Conservation (phyloP, 1,140 invertebrate genomes). For the Laupala kohalensis region DNA sequence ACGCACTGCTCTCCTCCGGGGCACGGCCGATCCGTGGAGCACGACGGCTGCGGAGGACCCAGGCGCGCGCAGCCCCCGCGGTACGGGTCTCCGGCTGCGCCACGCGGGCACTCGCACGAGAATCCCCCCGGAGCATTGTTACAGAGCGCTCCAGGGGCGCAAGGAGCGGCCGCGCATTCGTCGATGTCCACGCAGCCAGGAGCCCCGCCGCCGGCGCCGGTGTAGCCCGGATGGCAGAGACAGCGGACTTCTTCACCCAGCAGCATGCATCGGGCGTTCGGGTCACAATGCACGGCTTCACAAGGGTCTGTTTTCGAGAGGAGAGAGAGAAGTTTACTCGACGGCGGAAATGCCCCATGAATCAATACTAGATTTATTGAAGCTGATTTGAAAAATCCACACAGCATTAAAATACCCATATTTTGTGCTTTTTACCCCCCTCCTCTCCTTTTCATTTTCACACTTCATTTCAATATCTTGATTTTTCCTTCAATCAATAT, state of each 20-base stretch:
- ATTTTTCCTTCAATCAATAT: too few species aligned
- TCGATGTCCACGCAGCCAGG: conserved; percentile 76
- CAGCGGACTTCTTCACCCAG: conserved; percentile 71
- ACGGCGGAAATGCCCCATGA: too few species aligned
- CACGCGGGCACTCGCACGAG: conserved; percentile 74
- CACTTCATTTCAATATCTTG: too few species aligned
- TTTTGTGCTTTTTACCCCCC: too few species aligned
- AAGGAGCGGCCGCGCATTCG: conserved; percentile 65
- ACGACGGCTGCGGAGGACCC: conserved; percentile 45
- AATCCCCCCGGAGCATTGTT: conserved; percentile 76
- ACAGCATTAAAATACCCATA: too few species aligned
- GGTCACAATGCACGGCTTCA: conserved; percentile 68
- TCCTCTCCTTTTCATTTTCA: too few species aligned
- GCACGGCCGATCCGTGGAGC: conserved; percentile 61
- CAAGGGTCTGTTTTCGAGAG: conserved; percentile 84
- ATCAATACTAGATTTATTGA: too few species aligned
- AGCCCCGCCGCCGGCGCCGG: conserved; percentile 40
- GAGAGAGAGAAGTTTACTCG: too few species aligned
- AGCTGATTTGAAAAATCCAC: too few species aligned
- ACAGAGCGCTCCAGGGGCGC: conserved; percentile 69
- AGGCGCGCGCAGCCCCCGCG: conserved; percentile 52
- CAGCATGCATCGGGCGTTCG: conserved; percentile 79
- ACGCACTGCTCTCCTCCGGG: conserved; percentile 72
- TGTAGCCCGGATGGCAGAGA: conserved; percentile 63
- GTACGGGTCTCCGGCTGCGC: conserved; percentile 54